Evolutionary conservation across 23 tunicate genomes (phyloP).

Genomic region (Styela plicata): DNA sequence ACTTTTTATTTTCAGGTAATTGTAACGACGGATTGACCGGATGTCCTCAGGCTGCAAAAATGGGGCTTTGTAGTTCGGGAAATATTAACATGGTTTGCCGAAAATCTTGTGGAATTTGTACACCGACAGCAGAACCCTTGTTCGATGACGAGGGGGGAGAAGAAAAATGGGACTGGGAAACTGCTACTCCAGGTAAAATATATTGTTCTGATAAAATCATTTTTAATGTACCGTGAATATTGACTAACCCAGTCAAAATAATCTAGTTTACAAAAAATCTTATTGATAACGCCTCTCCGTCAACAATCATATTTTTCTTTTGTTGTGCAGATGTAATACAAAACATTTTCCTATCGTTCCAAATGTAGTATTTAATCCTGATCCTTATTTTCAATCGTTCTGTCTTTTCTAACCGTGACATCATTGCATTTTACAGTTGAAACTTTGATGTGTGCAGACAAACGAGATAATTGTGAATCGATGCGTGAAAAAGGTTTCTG

Average conservation of each 20-base stretch:
- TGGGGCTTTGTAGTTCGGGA: conserved; percentile 12
- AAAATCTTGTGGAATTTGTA: conserved; percentile 16
- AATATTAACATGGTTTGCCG: not conserved
- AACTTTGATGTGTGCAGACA: conserved; percentile 10
- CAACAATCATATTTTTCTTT: no score
- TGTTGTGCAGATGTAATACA: not conserved
- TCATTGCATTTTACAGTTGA: not conserved
- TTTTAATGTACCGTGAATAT: no score
- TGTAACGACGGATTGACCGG: conserved; percentile 11
- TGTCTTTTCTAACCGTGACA: no score
- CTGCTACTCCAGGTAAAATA: conserved; percentile 15
- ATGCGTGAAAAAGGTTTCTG: conserved; percentile 17
- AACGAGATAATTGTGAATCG: conserved; percentile 2
- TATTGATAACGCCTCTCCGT: no score
- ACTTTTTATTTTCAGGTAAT: not conserved
- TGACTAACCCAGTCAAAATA: no score
- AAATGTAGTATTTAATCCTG: not conserved
- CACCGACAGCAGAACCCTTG: not conserved
- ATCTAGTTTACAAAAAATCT: no score
- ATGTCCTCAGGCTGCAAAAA: not conserved
- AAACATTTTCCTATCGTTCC: not conserved
- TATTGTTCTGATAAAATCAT: no score
- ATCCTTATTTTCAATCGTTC: no score
- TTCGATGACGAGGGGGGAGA: not conserved
- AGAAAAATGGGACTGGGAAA: conserved; percentile 6